These are phyloP conservation scores for Calvadosia cruxmelitensis DNA, from an alignment of 30 jellyfish, hydroid and myxozoan species.

Conservation along the genomic window DNA sequence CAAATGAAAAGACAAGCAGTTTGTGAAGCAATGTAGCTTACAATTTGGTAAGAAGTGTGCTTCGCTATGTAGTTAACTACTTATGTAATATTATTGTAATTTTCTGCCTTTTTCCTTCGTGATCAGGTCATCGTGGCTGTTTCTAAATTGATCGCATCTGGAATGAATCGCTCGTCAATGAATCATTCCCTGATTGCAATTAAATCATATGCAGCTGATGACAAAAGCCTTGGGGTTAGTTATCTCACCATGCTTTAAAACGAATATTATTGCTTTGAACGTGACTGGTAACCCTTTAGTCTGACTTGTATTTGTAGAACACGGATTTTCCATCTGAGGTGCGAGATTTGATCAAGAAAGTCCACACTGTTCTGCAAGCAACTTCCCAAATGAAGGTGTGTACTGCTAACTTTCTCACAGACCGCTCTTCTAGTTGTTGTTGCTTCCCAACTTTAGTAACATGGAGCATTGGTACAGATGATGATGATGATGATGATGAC, in stretches of 20 bases:
- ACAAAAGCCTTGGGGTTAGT: slow-evolving; percentile 78
- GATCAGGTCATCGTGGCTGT: slow-evolving; percentile 92
- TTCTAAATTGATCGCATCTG: slow-evolving; percentile 85
- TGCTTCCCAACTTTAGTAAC: too few species aligned
- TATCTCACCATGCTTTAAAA: background rate
- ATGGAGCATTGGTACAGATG: too few species aligned
- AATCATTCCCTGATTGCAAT: slow-evolving; percentile 62
- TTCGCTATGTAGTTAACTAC: too few species aligned
- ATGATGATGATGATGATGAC: too few species aligned
- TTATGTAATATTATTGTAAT: too few species aligned
- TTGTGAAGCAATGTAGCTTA: too few species aligned
- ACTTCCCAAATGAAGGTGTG: slow-evolving; percentile 94
- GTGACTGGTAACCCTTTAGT: background rate
- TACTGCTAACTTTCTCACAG: too few species aligned
- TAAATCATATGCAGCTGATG: slow-evolving; percentile 75
- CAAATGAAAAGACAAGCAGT: too few species aligned
- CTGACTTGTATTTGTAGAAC: slow-evolving; percentile 15
- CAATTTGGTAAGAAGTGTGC: too few species aligned
- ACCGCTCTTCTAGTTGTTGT: too few species aligned
- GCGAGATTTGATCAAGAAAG: slow-evolving; percentile 88
- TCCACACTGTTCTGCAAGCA: slow-evolving; percentile 93
- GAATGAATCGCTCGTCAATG: slow-evolving; percentile 91
- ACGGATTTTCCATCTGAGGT: slow-evolving; percentile 96
- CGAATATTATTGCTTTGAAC: background rate
- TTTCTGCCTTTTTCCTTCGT: too few species aligned